Base-by-base conservation (phyloP, 1,140 invertebrate genomes). In the Octopus bimaculoides region DNA sequence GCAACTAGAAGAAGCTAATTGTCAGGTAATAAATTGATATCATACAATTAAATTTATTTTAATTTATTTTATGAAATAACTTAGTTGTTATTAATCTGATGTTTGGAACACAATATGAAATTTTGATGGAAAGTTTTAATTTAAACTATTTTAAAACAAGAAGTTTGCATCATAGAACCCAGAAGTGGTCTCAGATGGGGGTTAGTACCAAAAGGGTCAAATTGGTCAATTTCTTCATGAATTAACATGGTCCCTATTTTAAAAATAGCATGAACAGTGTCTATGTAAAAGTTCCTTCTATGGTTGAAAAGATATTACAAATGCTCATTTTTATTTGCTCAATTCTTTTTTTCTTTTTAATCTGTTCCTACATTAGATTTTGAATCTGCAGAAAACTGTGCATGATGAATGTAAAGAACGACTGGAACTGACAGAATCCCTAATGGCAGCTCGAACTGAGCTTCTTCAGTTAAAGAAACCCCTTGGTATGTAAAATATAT, bases 381-480 rank as follows among this genome's bases (percentile, higher is more conserved):
- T 81, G 55, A 86, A 88, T 81, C 81, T 90, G 52, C 87, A 90
- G 82, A 85, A 89, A 20, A 88, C 88, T 12, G 89, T 90, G 12
- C 81, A 84, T 52, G 86, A 84, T 54, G 89, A 90, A 83, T 89
- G 88, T 83, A 86, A 89, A 78, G 89, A 90, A 81, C 83, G 89
- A 66, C 87, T 87, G 82, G 88, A 90, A 80, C 81, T 90, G 66
- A 88, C 86, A 20, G 89, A 90, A 73, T 86, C 87, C 54, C 80
- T 90, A 4, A 87, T 86, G 83, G 83, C 85, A 75, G 87, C 86
- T 1, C 85, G 84, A 78, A 83, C 86, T 77, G 85, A 89, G 81
- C 82, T 90, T 7, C 79, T 90, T 9, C 75, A 82, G 9, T 73
- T 88, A 5, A 89, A 87, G 79, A 88, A 85, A 83, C 88, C 87